phyloP scores from a whole-genome alignment of 2,797 vertebrate species.

The Cyprinodon diabolis region DNA sequence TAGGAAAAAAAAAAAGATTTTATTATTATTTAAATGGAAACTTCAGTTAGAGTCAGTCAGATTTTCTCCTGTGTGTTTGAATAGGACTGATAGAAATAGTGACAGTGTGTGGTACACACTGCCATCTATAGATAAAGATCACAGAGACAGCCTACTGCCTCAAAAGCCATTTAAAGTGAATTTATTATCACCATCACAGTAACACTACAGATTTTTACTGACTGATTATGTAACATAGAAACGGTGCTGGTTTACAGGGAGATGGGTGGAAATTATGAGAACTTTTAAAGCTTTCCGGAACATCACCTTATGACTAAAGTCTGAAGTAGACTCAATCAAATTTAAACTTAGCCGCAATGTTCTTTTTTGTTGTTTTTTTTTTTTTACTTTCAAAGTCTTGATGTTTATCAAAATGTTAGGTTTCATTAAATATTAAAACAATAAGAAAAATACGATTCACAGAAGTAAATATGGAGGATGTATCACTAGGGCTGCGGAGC shows the following conservation, averaged over 20 bases:
- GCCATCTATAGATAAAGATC: slow-evolving; percentile 66
- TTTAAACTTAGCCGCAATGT: no score
- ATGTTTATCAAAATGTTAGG: no score
- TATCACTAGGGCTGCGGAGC: slow-evolving; percentile 17
- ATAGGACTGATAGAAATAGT: slow-evolving; percentile 29
- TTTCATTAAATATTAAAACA: neutral
- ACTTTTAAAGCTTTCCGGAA: neutral
- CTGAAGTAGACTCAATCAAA: neutral
- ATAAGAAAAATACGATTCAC: neutral
- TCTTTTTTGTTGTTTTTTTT: no score
- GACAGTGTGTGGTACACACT: slow-evolving; percentile 64
- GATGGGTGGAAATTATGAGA: neutral
- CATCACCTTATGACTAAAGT: neutral
- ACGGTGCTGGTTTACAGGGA: neutral
- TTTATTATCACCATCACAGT: neutral
- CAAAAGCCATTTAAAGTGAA: neutral
- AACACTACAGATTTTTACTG: neutral
- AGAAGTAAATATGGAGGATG: slow-evolving; percentile 11
- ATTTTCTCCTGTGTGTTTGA: slow-evolving; percentile 22
- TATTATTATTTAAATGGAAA: neutral
- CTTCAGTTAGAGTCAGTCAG: slow-evolving; percentile 34
- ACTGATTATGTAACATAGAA: neutral
- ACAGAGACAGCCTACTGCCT: slow-evolving; percentile 23
- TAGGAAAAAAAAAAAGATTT: neutral
- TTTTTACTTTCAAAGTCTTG: no score